Percentiles rank a stretch among this genome's conserved stretches.
These are phyloP conservation scores for Pelecanus crispus DNA, from an alignment of 2,113 vertebrate species.

Conservation along the genomic window DNA sequence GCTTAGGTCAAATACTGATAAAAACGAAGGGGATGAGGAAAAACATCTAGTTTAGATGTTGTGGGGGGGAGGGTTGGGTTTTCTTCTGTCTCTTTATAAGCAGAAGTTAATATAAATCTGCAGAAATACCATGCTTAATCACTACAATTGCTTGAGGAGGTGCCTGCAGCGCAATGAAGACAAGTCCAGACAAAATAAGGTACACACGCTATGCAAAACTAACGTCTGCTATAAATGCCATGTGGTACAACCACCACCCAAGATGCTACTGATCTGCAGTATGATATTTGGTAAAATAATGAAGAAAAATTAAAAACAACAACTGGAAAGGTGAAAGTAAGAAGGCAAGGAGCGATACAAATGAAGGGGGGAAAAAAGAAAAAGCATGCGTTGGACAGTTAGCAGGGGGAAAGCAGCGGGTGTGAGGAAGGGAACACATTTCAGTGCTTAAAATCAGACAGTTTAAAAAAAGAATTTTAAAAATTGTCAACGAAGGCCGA, in stretches of 20 bases:
- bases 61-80: background rate
- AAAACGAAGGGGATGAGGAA: background rate
- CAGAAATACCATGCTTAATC: conserved; percentile 60
- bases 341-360: background rate
- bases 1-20: background rate
- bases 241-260: conserved; percentile 34
- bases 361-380: background rate
- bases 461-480: background rate
- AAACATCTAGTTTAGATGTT: background rate
- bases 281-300: conserved; percentile 35
- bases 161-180: conserved; percentile 49
- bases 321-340: background rate
- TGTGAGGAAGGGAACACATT: background rate
- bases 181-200: conserved; percentile 53
- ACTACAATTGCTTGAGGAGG: conserved; percentile 53
- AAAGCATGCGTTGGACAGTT: rapidly evolving
- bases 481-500: background rate
- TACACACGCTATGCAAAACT: conserved; percentile 39
- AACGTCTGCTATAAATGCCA: conserved; percentile 14
- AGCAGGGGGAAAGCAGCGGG: background rate
- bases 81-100: conserved; percentile 10
- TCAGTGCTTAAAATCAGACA: background rate
- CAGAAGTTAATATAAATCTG: conserved; percentile 59
- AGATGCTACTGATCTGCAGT: conserved; percentile 51
- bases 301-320: conserved; percentile 3